Conservation (phyloP, 2,888 invertebrate genomes). For the Cynaeus angustus region DNA sequence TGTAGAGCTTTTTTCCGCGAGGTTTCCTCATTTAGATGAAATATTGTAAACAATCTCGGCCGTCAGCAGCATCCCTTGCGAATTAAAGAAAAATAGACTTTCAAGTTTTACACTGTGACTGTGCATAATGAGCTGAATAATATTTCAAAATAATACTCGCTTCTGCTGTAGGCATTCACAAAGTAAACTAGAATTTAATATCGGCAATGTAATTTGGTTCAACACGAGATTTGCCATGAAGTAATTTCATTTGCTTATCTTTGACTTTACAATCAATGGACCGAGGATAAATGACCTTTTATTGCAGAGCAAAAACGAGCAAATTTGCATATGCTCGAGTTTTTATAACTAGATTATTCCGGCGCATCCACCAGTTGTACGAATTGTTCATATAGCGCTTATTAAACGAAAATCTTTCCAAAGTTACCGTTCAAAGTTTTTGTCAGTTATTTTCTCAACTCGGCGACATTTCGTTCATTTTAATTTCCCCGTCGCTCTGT, state of each 20-base stretch:
- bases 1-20: slow-evolving; percentile 7
- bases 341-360: too few species aligned
- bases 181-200: slow-evolving; percentile 16
- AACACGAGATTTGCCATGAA: slow-evolving; percentile 4
- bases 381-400: not conserved
- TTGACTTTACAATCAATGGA: slow-evolving; percentile 11
- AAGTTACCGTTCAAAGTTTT: not conserved
- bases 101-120: slow-evolving; percentile 5
- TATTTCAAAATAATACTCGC: slow-evolving; percentile 6
- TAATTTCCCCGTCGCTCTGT: slow-evolving; percentile 23
- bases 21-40: slow-evolving; percentile 29
- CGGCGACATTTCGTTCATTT: slow-evolving; percentile 20
- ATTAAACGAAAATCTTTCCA: not conserved
- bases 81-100: slow-evolving; percentile 18
- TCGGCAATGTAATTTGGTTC: slow-evolving; percentile 14
- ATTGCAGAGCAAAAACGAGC: slow-evolving; percentile 8
- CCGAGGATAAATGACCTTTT: slow-evolving; percentile 2
- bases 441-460: not conserved
- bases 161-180: slow-evolving; percentile 10
- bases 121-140: slow-evolving; percentile 19
- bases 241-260: slow-evolving; percentile 22
- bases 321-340: too few species aligned
- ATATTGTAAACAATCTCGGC: slow-evolving; percentile 28
- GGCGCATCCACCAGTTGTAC: not conserved
- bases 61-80: slow-evolving; percentile 27